Evolutionary conservation across 2,888 invertebrate genomes (phyloP), one percentile per base, ranked within the genome.

Genomic region (Anticlea derivata): DNA sequence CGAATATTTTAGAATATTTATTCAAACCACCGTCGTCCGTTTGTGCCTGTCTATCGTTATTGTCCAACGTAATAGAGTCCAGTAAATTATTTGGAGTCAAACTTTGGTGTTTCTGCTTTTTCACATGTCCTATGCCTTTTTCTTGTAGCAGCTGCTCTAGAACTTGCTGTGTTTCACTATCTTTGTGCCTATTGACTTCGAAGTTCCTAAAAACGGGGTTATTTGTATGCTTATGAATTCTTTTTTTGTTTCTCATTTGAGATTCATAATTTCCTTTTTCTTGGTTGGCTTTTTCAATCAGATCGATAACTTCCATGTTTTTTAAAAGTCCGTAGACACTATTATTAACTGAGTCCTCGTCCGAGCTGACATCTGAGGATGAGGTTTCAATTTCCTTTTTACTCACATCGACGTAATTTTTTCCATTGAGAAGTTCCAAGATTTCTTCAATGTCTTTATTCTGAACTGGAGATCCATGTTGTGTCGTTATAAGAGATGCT

Each of bases 1-100:
- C 60, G 34, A 75, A 81, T 33, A 85, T 61, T 65, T 79, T 80
- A 1, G 80, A 78, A 65, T 79, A 79, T 13, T 73, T 64, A 33
- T 68, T 63, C 1, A 68, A 49, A 39, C 52, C 53, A 7, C 12
- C 23, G 1, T 33, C 22, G 10, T 20, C 43, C 8, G 40, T 27
- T 12, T 41, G 22, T 29, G 54, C 45, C 4, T 31, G 31, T 27
- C 56, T 40, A 10, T 31, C 56, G 22, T 60, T 49, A 40, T 48
- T 29, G 7, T 26, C 29, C 7, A 48, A 34, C 5, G 23, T 7
- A 23, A 8, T 10, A 2, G 33, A 27, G 24, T 7, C 26, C 2
- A 54, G 29, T 35, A 63, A 55, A 12, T 50, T 50, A 46, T 55
- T 58, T 8, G 58, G 58, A 12, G 13, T 50, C 4, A 60, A 17